Base-by-base conservation (phyloP, 2,888 invertebrate genomes). In the Schizaphis graminum region DNA sequence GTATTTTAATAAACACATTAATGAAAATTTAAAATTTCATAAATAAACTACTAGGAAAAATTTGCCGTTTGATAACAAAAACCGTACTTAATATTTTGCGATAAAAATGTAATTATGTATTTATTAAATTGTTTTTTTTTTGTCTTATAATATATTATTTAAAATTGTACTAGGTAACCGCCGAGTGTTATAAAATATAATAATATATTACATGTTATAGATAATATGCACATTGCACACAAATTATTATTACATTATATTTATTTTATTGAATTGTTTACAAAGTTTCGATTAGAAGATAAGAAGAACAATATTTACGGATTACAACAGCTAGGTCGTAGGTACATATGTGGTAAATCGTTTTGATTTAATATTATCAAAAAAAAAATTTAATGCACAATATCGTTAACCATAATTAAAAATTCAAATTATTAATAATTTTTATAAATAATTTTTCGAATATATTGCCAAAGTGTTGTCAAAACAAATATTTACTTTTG, bases 21-120 rank as follows among this genome's bases (percentile, higher is more conserved):
- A 89, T 89, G 57, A 89, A 89, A 61, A 89, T 89, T 89, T 61
- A 44, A 61, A 61, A 89, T 47, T 89, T 13, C 61, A 16, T 16
- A 47, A 26, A 67, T 21, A 21, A 44, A 61, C n/a, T 67, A 67
- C 35, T 26, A n/a, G 47, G 47, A 44, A 89, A 47, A 89, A 28
- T 89, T 16, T 61, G 28, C 47, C n/a, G 7, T 89, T 61, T 44
- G 16, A 61, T 57, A 53, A 53, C 89, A 35, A 89, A 89, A 57
- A 61, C n/a, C 44, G 28, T 61, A 28, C 61, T n/a, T 89, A 61
- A 47, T 57, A 49, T 89, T 44, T 5, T 89, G 26, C 28, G 41
- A 28, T 89, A n/a, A 47, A 61, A 89, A 89, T 47, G 47, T 44
- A 67, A 67, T 67, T 67, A 21, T n/a, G n/a, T n/a, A n/a, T n/a